Percentiles rank a stretch among this genome's conserved stretches.
Conservation (phyloP, 2,797 vertebrate genomes). For the Falco concolor region DNA sequence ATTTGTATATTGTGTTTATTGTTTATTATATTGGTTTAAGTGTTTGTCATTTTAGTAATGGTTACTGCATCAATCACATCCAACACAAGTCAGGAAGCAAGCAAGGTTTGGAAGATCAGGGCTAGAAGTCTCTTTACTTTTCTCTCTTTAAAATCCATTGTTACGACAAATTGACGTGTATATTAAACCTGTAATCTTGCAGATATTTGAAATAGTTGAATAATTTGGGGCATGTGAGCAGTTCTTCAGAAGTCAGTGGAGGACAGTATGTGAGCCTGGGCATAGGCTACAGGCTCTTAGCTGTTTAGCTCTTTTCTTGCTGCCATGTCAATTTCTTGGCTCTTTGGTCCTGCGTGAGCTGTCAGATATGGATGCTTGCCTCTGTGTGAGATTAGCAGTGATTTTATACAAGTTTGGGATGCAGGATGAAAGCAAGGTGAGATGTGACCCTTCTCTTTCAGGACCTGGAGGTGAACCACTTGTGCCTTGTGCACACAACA, state of each 20-base stretch:
- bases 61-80: neutral
- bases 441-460: neutral
- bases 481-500: accelerated
- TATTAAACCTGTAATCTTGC: neutral
- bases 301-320: neutral
- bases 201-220: neutral
- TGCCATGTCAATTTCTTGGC: too few relatives aligned
- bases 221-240: neutral
- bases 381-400: neutral
- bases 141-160: neutral
- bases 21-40: neutral
- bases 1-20: too few relatives aligned
- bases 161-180: neutral
- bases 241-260: neutral
- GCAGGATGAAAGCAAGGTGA: neutral
- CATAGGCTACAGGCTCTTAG: neutral
- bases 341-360: neutral
- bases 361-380: accelerated
- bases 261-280: neutral
- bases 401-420: neutral
- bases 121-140: neutral
- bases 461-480: neutral
- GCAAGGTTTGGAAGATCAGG: neutral
- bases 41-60: neutral
- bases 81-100: neutral